These are phyloP conservation scores for Sphenodon punctatus DNA, from an alignment of 2,797 vertebrate genomes.

Conservation along the genomic window DNA sequence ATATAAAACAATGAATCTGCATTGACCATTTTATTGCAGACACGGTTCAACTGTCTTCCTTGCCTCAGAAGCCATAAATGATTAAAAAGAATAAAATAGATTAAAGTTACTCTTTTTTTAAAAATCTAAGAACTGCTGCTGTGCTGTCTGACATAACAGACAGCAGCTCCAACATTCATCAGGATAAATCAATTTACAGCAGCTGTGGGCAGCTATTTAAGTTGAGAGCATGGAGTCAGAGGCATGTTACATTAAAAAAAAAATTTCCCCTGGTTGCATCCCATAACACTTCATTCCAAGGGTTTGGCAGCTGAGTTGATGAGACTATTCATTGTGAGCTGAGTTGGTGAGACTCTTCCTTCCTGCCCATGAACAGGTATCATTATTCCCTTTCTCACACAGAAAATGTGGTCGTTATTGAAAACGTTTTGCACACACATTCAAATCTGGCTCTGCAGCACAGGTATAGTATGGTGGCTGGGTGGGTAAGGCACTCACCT, in stretches of 20 bases:
- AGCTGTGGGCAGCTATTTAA: slow-evolving; percentile 30
- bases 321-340: background rate
- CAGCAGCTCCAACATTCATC: background rate
- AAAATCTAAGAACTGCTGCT: background rate
- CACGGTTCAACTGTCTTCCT: background rate
- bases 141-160: background rate
- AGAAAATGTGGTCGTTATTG: background rate
- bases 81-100: slow-evolving; percentile 8
- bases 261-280: background rate
- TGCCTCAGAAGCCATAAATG: background rate
- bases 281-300: background rate
- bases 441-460: no score
- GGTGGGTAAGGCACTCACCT: no score
- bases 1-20: no score
- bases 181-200: slow-evolving; percentile 48
- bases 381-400: background rate
- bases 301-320: background rate
- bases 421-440: background rate
- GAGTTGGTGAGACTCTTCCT: background rate
- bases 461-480: no score
- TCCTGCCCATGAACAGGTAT: background rate
- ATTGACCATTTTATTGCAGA: background rate
- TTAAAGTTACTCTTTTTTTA: background rate
- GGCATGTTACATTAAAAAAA: slow-evolving; percentile 10
- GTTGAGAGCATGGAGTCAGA: slow-evolving; percentile 51